Percentiles rank a stretch among this genome's conserved stretches.
Conservation (phyloP, 2,888 invertebrate species). For the Noctuana brunneofusca region DNA sequence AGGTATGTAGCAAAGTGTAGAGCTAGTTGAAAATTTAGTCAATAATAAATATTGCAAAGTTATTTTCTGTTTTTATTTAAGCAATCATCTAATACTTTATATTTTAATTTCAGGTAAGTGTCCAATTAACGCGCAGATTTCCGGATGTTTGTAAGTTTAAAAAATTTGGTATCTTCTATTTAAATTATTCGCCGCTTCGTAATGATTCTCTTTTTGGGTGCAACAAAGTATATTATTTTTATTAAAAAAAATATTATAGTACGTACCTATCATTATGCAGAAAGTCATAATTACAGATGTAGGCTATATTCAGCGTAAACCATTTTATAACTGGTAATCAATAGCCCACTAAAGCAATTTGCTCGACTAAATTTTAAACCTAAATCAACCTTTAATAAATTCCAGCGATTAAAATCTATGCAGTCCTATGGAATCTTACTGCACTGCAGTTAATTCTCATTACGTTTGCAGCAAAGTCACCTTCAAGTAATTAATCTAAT, state of each 20-base stretch:
- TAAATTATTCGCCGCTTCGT: too few relatives aligned
- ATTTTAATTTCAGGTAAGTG: conserved; percentile 32
- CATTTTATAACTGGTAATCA: too few relatives aligned
- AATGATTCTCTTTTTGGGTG: too few relatives aligned
- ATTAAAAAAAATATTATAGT: too few relatives aligned
- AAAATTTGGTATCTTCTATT: conserved; percentile 32
- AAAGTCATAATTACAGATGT: too few relatives aligned
- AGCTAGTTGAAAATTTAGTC: too few relatives aligned
- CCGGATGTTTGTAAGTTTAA: conserved; percentile 12
- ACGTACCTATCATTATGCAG: too few relatives aligned
- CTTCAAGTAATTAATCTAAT: conserved; percentile 32
- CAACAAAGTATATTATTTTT: too few relatives aligned
- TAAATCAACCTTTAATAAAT: conserved; percentile 15
- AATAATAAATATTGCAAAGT: too few relatives aligned
- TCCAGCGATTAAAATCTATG: conserved; percentile 13
- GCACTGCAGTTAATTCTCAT: conserved; percentile 27
- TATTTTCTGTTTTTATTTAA: not conserved
- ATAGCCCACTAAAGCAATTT: not conserved
- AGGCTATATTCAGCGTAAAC: too few relatives aligned
- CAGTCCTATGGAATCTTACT: conserved; percentile 21
- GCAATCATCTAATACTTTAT: not conserved
- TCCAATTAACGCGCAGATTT: not conserved
- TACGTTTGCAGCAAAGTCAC: conserved; percentile 24
- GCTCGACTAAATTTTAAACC: not conserved
- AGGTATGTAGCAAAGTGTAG: too few relatives aligned